Percentiles rank a stretch among this genome's conserved stretches.
phyloP scores from a whole-genome alignment of 2,113 vertebrate genomes.

The Henicopernis longicauda region DNA sequence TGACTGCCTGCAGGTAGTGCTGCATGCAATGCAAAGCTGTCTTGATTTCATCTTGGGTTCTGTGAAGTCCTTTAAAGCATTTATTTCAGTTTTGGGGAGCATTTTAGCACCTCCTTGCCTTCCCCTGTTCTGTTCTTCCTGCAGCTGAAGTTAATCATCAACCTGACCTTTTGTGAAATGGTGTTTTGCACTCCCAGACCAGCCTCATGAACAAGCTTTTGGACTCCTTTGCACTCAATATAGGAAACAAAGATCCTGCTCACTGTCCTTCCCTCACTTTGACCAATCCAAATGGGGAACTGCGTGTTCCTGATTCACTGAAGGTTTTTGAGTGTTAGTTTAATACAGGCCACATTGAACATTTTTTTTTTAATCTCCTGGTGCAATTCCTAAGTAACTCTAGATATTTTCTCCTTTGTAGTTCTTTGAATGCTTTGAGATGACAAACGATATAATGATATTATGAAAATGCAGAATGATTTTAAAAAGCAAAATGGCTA shows the following conservation, averaged over 20 bases:
- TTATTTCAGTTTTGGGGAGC: background rate
- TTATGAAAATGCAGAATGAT: background rate
- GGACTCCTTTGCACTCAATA: background rate
- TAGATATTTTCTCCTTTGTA: background rate
- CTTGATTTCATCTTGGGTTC: background rate
- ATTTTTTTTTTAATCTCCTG: background rate
- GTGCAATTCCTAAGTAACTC: background rate
- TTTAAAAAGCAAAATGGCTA: background rate
- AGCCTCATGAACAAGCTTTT: background rate
- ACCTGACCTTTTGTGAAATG: background rate
- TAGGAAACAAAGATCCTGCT: background rate
- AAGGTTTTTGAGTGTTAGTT: background rate
- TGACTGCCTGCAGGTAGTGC: background rate
- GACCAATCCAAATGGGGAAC: background rate
- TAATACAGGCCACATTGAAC: background rate
- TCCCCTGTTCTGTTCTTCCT: background rate
- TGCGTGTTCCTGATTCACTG: background rate
- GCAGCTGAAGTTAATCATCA: background rate
- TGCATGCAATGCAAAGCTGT: background rate
- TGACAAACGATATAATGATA: background rate
- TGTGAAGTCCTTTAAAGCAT: background rate
- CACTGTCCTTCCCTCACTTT: background rate
- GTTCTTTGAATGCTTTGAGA: background rate
- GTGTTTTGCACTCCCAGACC: background rate
- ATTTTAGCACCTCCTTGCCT: background rate